Conservation (phyloP, 2,888 invertebrate genomes). For the Phoenoteleia sp. region DNA sequence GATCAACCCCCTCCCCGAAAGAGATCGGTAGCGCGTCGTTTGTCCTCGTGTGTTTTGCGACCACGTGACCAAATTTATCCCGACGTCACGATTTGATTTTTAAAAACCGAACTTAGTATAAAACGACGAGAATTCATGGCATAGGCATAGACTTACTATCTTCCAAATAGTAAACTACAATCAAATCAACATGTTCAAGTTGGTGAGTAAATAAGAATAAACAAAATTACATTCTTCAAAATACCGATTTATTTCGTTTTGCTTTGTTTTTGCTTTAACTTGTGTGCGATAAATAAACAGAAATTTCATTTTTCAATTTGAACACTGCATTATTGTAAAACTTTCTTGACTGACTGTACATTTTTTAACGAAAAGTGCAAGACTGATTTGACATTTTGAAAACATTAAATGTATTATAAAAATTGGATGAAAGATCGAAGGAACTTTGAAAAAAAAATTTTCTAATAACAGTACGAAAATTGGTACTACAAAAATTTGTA, state of each 20-base stretch:
- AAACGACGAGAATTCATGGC: conserved; percentile 78
- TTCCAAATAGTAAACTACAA: conserved; percentile 83
- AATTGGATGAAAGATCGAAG: too few relatives aligned
- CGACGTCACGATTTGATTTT: conserved; percentile 78
- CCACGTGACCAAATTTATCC: conserved; percentile 81
- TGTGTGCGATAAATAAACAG: too few relatives aligned
- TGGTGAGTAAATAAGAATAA: conserved; percentile 81
- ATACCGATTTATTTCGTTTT: neutral
- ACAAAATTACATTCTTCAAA: neutral
- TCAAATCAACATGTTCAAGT: conserved; percentile 85
- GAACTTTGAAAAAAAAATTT: too few relatives aligned
- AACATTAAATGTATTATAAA: too few relatives aligned
- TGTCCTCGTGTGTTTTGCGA: conserved; percentile 57
- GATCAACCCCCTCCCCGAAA: conserved; percentile 76
- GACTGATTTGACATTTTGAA: too few relatives aligned
- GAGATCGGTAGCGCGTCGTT: conserved; percentile 63
- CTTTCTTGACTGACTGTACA: too few relatives aligned
- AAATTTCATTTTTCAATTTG: too few relatives aligned
- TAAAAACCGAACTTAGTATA: conserved; percentile 81
- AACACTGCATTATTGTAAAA: too few relatives aligned
- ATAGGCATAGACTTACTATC: conserved; percentile 82
- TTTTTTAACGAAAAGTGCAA: too few relatives aligned
- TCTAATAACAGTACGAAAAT: too few relatives aligned
- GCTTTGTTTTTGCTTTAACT: neutral
- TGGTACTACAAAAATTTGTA: too few relatives aligned